Base-by-base conservation (phyloP, 2,113 vertebrate species). In the Noturus placidus region DNA sequence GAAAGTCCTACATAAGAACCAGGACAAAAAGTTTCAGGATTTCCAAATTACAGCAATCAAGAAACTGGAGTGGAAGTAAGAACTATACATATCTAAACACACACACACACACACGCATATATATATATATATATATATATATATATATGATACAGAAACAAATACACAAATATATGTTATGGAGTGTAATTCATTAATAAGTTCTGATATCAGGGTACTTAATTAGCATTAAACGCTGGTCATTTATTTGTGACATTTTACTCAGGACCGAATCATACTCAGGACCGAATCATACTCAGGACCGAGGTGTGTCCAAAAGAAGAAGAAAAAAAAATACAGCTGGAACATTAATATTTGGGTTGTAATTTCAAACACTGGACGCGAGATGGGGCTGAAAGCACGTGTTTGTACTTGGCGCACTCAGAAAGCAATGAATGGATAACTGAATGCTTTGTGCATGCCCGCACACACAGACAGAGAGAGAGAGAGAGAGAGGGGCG, bases 311-410 rank as follows among this genome's bases (percentile, higher is more conserved):
- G 65, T 30, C 25, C 46, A 50, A 50, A 50, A 50, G 19, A n/a
- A 4, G 42, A 6, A 4, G n/a, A 30, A 65, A n/a, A 25, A 50
- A 22, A 63, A 25, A 15, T 17, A 15, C 0, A 82, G 11, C n/a
- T 25, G 22, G 27, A 17, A 17, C 27, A 0, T n/a, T 15, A 14
- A 54, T 3, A 54, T 30, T 3, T 63, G 57, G 22, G 5, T 22
- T 82, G 87, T 63, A 54, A 52, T 74, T 65, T 11, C 83, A 52
- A 2, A 0, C 17, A 22, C 4, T 27, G 46, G 67, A 65, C 87
- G 86, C 54, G 25, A 54, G 87, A 35, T 88, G 67, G 83, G 52
- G 42, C 15, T 35, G 70, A 30, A 27, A 46, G 27, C 25, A 63
- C 30, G 52, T 20, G 5, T 82, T 61, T 81, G 35, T 82, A 86